phyloP scores from a whole-genome alignment of 2,888 invertebrate genomes.

The Subacronicta megacephala region DNA sequence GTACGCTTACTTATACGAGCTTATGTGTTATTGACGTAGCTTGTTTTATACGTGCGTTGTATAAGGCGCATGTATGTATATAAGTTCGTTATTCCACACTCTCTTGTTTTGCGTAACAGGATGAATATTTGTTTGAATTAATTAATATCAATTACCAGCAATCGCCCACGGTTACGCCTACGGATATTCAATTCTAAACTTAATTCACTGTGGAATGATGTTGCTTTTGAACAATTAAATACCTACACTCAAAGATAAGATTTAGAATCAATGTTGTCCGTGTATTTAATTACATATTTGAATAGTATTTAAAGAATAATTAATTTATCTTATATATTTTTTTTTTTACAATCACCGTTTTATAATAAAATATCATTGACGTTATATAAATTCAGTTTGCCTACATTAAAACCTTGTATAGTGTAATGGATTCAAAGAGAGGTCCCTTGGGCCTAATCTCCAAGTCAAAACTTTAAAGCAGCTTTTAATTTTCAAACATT shows the following conservation, averaged over 20 bases:
- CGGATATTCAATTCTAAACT: conserved; percentile 21
- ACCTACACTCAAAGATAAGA: not conserved
- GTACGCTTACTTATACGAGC: conserved; percentile 62
- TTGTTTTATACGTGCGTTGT: conserved; percentile 70
- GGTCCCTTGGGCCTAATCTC: conserved; percentile 53
- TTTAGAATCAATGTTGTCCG: not conserved
- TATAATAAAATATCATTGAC: conserved; percentile 36
- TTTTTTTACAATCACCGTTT: not conserved
- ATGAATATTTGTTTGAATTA: conserved; percentile 70
- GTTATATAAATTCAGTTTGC: conserved; percentile 57
- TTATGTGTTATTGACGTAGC: conserved; percentile 76
- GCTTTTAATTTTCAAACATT: conserved; percentile 52
- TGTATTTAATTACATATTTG: not conserved
- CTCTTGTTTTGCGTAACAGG: conserved; percentile 69
- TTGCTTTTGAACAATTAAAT: not conserved
- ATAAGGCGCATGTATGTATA: conserved; percentile 53
- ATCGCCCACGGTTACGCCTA: conserved; percentile 25
- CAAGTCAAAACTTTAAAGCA: conserved; percentile 52
- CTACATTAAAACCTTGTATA: conserved; percentile 33
- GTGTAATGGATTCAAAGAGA: conserved; percentile 52
- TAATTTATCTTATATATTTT: not conserved
- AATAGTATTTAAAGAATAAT: not conserved
- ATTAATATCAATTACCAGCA: conserved; percentile 55
- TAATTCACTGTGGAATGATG: conserved; percentile 7
- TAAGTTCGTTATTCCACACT: conserved; percentile 66